A percentile compares a stretch with the other conserved stretches of the same genome.
Evolutionary conservation across 2,113 vertebrate genomes (phyloP).

Genomic region (Neodon shergylaensis): DNA sequence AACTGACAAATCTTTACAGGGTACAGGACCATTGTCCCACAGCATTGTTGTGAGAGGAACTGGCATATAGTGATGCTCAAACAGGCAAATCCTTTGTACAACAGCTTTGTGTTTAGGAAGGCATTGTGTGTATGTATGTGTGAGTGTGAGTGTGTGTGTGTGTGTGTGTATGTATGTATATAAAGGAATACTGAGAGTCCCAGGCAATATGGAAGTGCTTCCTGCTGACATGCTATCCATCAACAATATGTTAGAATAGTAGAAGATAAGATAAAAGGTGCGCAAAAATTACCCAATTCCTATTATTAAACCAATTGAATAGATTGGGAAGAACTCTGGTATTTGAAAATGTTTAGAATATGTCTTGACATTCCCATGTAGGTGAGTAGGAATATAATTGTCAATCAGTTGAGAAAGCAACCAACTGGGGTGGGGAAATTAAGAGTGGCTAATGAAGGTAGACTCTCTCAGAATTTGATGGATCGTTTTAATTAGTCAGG

Average conservation of each 20-base stretch:
- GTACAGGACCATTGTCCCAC: no score
- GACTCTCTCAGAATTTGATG: background rate
- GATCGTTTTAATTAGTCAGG: background rate
- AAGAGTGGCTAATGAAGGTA: background rate
- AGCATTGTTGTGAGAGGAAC: background rate
- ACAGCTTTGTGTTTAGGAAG: background rate
- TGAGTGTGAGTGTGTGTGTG: no score
- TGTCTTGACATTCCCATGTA: background rate
- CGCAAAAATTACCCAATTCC: background rate
- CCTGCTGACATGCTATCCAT: background rate
- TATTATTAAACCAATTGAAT: background rate
- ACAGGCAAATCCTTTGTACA: background rate
- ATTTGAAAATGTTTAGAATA: conserved; percentile 19
- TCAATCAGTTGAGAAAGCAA: background rate
- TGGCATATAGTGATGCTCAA: background rate
- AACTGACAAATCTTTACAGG: no score
- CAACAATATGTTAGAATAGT: background rate
- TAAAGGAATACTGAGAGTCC: background rate
- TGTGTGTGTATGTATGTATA: accelerated
- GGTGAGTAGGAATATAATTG: background rate
- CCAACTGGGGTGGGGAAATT: background rate
- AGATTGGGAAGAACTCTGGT: background rate
- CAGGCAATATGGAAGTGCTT: background rate
- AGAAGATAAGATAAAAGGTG: background rate
- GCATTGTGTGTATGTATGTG: no score